phyloP scores from a whole-genome alignment of 1,140 invertebrate genomes.

The Platyscapa corneri region DNA sequence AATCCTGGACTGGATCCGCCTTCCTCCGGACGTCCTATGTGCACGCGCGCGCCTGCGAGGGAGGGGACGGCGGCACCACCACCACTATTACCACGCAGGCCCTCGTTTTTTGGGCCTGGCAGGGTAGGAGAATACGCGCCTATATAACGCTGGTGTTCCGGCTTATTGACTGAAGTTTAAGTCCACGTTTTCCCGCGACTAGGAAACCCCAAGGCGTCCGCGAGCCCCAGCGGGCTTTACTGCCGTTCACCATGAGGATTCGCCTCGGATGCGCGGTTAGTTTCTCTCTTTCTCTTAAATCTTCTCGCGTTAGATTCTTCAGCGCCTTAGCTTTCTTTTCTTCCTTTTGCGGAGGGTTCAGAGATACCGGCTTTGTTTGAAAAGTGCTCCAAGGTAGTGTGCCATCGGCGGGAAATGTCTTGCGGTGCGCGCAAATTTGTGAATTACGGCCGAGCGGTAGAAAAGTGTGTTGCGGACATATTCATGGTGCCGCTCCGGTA shows the following conservation, averaged over 20 bases:
- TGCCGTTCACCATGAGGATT: slow-evolving; percentile 67
- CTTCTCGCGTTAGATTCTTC: no score
- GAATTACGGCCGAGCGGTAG: background rate
- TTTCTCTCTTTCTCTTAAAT: slow-evolving; percentile 36
- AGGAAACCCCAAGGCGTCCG: slow-evolving; percentile 27
- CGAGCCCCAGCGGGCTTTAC: slow-evolving; percentile 42
- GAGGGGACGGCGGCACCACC: background rate
- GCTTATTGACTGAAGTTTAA: slow-evolving; percentile 73
- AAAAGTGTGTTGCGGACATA: slow-evolving; percentile 22
- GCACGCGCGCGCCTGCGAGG: no score
- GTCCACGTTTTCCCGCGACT: slow-evolving; percentile 67
- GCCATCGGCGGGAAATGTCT: background rate
- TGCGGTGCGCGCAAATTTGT: background rate
- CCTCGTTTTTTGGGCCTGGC: slow-evolving; percentile 29
- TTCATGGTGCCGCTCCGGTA: background rate
- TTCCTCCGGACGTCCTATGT: slow-evolving; percentile 55
- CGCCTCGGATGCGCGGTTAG: slow-evolving; percentile 73
- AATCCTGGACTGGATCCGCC: slow-evolving; percentile 11
- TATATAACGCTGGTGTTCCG: slow-evolving; percentile 74
- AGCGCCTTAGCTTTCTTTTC: no score
- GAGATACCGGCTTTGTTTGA: no score
- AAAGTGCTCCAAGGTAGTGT: background rate
- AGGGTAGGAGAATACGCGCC: slow-evolving; percentile 69
- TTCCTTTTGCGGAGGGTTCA: no score
- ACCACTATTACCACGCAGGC: background rate